phyloP scores from a whole-genome alignment of 2,113 vertebrate species.

The Canis aureus region DNA sequence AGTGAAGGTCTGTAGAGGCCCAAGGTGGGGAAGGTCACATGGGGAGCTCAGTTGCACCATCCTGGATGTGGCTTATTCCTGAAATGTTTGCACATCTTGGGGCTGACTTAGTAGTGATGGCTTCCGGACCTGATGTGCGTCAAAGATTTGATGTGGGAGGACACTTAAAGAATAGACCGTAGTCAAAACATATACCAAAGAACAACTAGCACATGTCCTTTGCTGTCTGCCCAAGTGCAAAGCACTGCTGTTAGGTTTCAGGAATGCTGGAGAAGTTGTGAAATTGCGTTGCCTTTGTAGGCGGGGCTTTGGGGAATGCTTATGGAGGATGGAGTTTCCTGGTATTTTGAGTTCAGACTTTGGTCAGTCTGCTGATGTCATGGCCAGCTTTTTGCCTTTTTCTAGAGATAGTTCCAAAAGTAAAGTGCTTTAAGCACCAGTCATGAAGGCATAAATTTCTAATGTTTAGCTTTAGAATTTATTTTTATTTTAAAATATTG shows the following conservation, averaged over 20 bases:
- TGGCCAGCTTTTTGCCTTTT: neutral
- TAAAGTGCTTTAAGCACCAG: neutral
- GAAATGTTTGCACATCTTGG: neutral
- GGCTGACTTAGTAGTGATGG: neutral
- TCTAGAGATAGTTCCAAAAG: conserved; percentile 16
- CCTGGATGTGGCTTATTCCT: neutral
- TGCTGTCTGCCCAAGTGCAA: neutral
- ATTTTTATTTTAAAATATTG: conserved; percentile 1
- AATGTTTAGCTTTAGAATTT: neutral
- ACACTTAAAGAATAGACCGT: neutral
- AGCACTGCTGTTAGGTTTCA: neutral
- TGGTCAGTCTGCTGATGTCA: neutral
- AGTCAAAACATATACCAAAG: neutral
- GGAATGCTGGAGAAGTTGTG: neutral
- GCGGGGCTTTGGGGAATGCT: neutral
- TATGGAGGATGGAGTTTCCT: neutral
- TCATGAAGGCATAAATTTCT: neutral
- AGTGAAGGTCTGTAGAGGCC: neutral
- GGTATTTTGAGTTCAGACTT: conserved; percentile 13
- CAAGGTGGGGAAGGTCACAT: neutral
- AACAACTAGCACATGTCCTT: neutral
- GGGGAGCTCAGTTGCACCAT: neutral
- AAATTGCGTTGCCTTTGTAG: neutral
- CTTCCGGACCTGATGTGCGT: neutral
- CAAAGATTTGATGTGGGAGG: neutral